Evolutionary conservation across 2,888 invertebrate genomes (phyloP).

Genomic region (Phalera bucephala): DNA sequence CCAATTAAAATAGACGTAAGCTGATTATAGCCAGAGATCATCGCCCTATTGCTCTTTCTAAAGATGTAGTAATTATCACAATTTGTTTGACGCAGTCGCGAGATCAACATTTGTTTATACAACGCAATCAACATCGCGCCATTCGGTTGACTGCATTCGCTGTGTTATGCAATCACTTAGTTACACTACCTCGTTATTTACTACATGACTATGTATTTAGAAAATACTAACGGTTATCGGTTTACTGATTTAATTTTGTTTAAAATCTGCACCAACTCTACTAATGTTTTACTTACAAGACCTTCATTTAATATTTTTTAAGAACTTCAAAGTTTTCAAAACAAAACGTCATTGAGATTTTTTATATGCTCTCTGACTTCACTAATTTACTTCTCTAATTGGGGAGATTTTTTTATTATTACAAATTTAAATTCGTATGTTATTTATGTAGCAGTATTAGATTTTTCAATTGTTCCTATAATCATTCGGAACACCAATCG

Average conservation of each 20-base stretch:
- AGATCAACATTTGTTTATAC: conserved; percentile 45
- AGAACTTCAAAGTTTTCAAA: neutral
- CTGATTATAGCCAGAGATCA: too few species aligned
- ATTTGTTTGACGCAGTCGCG: conserved; percentile 38
- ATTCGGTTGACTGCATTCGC: conserved; percentile 37
- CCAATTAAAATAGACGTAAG: too few species aligned
- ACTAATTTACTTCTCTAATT: neutral
- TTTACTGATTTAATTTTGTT: neutral
- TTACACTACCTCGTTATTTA: conserved; percentile 9
- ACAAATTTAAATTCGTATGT: too few species aligned
- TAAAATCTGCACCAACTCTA: too few species aligned
- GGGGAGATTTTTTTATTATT: too few species aligned
- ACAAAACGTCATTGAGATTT: neutral
- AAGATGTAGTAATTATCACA: conserved; percentile 34
- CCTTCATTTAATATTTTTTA: neutral
- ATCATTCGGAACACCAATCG: too few species aligned
- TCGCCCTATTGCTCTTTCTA: too few species aligned
- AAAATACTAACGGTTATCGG: conserved; percentile 15
- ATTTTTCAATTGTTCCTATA: too few species aligned
- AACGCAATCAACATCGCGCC: conserved; percentile 36
- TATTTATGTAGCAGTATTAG: too few species aligned
- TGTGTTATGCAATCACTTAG: conserved; percentile 28
- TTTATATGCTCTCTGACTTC: neutral
- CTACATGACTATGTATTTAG: conserved; percentile 7
- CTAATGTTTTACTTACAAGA: neutral